Percentiles rank a stretch among this genome's conserved stretches.
phyloP scores from a whole-genome alignment of 2,113 vertebrate genomes.

The Anolis carolinensis region DNA sequence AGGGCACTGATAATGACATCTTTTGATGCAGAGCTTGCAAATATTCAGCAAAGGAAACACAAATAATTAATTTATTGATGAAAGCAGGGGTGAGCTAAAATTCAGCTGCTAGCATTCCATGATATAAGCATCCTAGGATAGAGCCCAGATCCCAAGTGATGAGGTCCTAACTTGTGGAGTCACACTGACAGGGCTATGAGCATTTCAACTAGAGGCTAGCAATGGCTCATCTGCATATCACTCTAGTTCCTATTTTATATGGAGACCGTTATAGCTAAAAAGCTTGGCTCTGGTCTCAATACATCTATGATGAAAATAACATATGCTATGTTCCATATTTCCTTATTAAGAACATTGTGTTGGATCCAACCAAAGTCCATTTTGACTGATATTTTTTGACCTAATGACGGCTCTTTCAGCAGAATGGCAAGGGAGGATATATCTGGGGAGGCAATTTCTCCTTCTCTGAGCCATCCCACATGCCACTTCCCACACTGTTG shows the following conservation, averaged over 20 bases:
- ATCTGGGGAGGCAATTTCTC: background rate
- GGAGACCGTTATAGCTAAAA: background rate
- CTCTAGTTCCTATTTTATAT: background rate
- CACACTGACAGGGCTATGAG: too few relatives aligned
- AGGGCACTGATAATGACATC: background rate
- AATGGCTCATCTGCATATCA: background rate
- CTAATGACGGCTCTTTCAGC: background rate
- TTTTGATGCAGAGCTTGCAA: constrained; percentile 1
- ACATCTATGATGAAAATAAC: background rate
- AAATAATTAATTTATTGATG: constrained; percentile 3
- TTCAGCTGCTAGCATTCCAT: background rate
- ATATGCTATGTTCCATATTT: background rate
- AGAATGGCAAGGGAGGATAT: background rate
- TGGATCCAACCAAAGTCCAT: background rate
- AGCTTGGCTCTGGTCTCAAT: background rate
- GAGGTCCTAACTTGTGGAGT: too few relatives aligned
- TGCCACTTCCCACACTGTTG: background rate
- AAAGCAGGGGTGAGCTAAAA: background rate
- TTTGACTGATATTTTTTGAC: background rate
- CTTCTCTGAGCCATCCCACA: background rate
- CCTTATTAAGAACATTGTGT: background rate
- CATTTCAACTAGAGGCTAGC: background rate
- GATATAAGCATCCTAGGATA: background rate
- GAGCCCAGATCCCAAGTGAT: too few relatives aligned
- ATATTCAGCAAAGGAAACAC: constrained; percentile 19